Conservation (phyloP, 1,140 invertebrate species). For the Steinernema feltiae region DNA sequence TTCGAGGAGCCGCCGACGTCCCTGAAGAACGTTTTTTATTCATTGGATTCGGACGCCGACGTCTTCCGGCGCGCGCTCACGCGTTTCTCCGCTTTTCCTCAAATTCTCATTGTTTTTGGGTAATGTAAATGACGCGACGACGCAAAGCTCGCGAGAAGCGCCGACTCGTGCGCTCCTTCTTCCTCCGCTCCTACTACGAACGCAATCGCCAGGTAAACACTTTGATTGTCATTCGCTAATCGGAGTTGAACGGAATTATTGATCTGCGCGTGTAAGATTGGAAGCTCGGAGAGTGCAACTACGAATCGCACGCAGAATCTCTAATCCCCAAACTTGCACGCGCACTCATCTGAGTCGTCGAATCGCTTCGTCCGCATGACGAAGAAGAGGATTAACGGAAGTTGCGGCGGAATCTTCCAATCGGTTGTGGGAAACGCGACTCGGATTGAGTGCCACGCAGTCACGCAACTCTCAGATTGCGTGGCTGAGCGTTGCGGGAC, state of each 20-base stretch:
- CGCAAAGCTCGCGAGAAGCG: conserved; percentile 3
- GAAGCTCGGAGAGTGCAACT: too few relatives aligned
- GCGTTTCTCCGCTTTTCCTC: not conserved
- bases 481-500: too few relatives aligned
- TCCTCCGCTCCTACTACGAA: conserved; percentile 13
- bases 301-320: too few relatives aligned
- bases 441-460: too few relatives aligned
- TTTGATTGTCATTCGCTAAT: not conserved
- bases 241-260: not conserved
- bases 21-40: not conserved
- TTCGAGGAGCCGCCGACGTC: not conserved
- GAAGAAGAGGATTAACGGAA: too few relatives aligned
- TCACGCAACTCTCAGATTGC: too few relatives aligned
- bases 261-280: too few relatives aligned
- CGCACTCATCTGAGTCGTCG: too few relatives aligned
- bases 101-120: not conserved
- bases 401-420: too few relatives aligned
- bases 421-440: too few relatives aligned
- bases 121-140: conserved; percentile 7
- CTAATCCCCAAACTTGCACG: too few relatives aligned
- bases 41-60: not conserved
- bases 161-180: conserved; percentile 2
- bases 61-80: not conserved
- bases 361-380: too few relatives aligned
- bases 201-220: not conserved